Evolutionary conservation across 2,113 vertebrate species (phyloP), one percentile per base, ranked within the genome.

Genomic region (Anoplopoma fimbria): DNA sequence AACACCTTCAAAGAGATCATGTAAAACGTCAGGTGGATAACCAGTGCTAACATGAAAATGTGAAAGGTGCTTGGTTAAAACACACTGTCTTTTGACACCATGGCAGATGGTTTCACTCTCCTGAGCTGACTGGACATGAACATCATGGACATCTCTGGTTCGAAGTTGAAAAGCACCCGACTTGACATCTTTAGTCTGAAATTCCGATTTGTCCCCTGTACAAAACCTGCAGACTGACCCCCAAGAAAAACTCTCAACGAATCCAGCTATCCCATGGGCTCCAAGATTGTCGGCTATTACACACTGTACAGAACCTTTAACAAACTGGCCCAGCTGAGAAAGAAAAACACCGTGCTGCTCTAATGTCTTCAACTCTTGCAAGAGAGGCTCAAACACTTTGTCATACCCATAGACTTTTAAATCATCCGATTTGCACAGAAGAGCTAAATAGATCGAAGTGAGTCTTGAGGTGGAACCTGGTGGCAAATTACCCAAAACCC

Each of bases 1-100:
- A 33, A 77, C 33, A 29, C 75, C 75, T 12, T 83, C 38, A 47
- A 73, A 83, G 23, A 79, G 64, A 27, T 81, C 63, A 7, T 85
- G 74, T 1, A 57, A 51, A 58, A 87, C 31, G 49, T 85, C 82
- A 58, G 79, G 88, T 13, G 82, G 82, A 75, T 75, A 86, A 1
- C 83, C 80, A 76, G 63, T 74, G 34, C 34, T 33, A 2, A 79
- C 82, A 58, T 85, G 42, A 81, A 85, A 85, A 57, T 72, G n/a
- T 2, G 40, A 62, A 34, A 89, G 67, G 33, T 69, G 42, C n/a
- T 88, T 60, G 31, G 77, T 62, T 62, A 89, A 81, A 70, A 77
- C 33, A 70, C 9, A 40, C 4, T 40, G 19, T 33, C n/a, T 67
- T 67, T 77, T 77, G 14, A 77, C 33, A 27, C 75, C 63, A 67